Evolutionary conservation across 2,113 vertebrate species (phyloP).

Genomic region (sheep (Ovis aries)): ARS-UI_Ramb_v3.0 NC_056055.1:142139501-142140000

Average conservation of each 20-base stretch:
- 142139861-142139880: background rate
- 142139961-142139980: background rate
- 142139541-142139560: background rate
- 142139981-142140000: background rate
- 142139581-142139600: background rate
- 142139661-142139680: background rate
- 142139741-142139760: background rate
- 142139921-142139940: background rate
- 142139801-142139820: background rate
- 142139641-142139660: background rate
- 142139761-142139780: background rate
- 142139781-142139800: background rate
- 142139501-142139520: background rate
- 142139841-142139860: background rate
- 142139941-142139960: background rate
- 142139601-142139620: background rate
- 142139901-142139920: background rate
- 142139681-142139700: accelerated
- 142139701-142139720: background rate
- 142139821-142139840: background rate
- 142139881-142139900: background rate
- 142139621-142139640: background rate
- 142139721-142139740: background rate
- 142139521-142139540: background rate
- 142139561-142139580: background rate